Evolutionary conservation across 2,113 vertebrate species (phyloP).

Genomic region (Apistogramma diplotaenia): DNA sequence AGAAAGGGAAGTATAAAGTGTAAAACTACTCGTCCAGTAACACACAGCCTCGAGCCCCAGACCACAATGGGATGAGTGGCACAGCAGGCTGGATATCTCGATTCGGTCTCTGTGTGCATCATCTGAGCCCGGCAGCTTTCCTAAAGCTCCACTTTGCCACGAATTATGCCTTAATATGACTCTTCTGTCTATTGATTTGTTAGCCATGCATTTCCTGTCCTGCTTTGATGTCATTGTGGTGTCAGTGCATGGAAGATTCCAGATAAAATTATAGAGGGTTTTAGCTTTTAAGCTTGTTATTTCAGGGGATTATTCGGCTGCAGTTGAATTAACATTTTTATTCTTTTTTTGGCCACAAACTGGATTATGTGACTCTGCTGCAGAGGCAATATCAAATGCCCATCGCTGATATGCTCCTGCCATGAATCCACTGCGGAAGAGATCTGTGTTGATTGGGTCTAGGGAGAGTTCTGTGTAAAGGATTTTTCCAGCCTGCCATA

Average conservation of each 20-base stretch:
- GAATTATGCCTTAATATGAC: constrained; percentile 75
- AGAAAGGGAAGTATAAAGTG: constrained; percentile 5
- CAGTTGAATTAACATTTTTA: constrained; percentile 79
- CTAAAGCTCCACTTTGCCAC: constrained; percentile 71
- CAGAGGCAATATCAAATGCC: constrained; percentile 70
- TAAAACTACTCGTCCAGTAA: constrained; percentile 31
- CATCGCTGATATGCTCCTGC: constrained; percentile 67
- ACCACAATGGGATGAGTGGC: constrained; percentile 47
- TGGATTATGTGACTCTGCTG: constrained; percentile 73
- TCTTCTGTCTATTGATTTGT: constrained; percentile 78
- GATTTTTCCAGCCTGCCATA: constrained; percentile 57
- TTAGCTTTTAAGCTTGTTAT: constrained; percentile 82
- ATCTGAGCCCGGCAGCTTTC: constrained; percentile 62
- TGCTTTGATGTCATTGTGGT: constrained; percentile 81
- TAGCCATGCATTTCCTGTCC: constrained; percentile 74
- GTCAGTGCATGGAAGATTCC: constrained; percentile 78
- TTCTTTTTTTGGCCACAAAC: constrained; percentile 76
- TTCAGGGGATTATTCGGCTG: constrained; percentile 76
- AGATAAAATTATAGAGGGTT: constrained; percentile 80
- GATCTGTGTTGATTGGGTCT: constrained; percentile 48
- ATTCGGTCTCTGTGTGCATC: constrained; percentile 52
- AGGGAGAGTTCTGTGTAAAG: constrained; percentile 44
- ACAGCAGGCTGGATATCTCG: constrained; percentile 52
- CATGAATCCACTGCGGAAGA: constrained; percentile 46
- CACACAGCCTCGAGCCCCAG: constrained; percentile 19